These are phyloP conservation scores for Apostichopus californicus DNA, from an alignment of 35 echinoderm and acorn worm species.

Conservation along the genomic window DNA sequence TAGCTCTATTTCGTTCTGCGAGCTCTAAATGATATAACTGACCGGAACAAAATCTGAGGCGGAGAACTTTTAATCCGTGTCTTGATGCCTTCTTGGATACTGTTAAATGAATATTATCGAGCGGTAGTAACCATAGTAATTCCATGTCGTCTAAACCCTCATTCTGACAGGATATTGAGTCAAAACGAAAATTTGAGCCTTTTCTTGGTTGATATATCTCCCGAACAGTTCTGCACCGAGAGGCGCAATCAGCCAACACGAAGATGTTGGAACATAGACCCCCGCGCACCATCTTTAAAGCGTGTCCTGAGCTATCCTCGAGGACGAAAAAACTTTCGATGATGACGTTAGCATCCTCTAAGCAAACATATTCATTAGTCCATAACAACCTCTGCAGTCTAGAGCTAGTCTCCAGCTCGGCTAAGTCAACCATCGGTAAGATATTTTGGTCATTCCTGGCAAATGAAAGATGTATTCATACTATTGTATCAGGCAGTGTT, in stretches of 20 bases:
- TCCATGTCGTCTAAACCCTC: conserved; percentile 43
- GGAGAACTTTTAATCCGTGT: conserved; percentile 17
- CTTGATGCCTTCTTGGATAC: conserved; percentile 30
- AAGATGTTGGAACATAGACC: conserved; percentile 60
- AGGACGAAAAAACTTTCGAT: conserved; percentile 87
- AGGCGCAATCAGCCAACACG: conserved; percentile 58
- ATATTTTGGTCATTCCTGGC: not conserved
- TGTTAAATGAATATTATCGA: conserved; percentile 29
- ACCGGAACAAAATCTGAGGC: conserved; percentile 31
- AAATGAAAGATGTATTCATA: not conserved
- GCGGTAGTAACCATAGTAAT: conserved; percentile 28
- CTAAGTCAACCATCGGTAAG: conserved; percentile 8
- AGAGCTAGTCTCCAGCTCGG: conserved; percentile 13
- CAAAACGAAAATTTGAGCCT: not conserved
- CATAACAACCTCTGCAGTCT: conserved; percentile 77
- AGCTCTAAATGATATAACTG: conserved; percentile 83
- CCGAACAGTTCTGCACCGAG: not conserved
- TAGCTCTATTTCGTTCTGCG: conserved; percentile 47
- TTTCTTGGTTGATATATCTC: not conserved
- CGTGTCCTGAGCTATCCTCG: conserved; percentile 50
- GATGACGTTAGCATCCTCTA: conserved; percentile 63
- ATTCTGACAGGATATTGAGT: not conserved
- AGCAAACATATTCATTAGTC: conserved; percentile 69
- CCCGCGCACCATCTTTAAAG: conserved; percentile 70
- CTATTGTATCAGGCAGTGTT: not conserved